A percentile compares a stretch with the other conserved stretches of the same genome.
These are phyloP conservation scores for Eupleurogrammus muticus DNA, from an alignment of 2,797 vertebrate species.

Conservation along the genomic window DNA sequence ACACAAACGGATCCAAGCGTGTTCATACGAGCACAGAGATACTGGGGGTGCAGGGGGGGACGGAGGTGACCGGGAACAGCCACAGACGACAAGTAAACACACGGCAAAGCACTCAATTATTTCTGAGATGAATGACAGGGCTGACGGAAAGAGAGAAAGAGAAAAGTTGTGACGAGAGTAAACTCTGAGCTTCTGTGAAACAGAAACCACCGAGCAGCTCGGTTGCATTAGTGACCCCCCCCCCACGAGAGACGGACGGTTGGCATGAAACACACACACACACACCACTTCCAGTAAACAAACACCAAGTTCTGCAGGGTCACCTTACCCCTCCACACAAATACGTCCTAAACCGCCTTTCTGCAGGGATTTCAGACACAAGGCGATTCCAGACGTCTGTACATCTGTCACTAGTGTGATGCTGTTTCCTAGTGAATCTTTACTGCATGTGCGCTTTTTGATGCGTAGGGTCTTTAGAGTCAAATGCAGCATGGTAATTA, in stretches of 20 bases:
- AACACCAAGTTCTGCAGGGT: constrained; percentile 19
- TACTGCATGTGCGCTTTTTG: constrained; percentile 1
- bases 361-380: neutral
- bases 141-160: constrained; percentile 10
- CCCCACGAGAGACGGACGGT: constrained; percentile 24
- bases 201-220: constrained; percentile 42
- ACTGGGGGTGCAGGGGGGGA: constrained; percentile 30
- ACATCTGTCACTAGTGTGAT: neutral
- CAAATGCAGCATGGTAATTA: constrained; percentile 12
- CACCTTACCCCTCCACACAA: constrained; percentile 3
- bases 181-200: constrained; percentile 51
- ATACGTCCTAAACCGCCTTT: neutral
- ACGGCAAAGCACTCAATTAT: constrained; percentile 30
- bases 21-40: constrained; percentile 41
- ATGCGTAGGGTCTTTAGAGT: constrained; percentile 22
- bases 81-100: constrained; percentile 25
- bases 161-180: constrained; percentile 46
- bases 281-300: constrained; percentile 31
- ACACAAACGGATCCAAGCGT: constrained; percentile 39
- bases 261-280: constrained; percentile 17
- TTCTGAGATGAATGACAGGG: constrained; percentile 26
- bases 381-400: neutral
- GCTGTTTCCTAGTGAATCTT: neutral
- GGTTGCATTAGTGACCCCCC: constrained; percentile 45
- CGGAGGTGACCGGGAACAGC: constrained; percentile 27